Base-by-base conservation (phyloP, 2,888 invertebrate genomes). In the Dolichopus griseipennis region DNA sequence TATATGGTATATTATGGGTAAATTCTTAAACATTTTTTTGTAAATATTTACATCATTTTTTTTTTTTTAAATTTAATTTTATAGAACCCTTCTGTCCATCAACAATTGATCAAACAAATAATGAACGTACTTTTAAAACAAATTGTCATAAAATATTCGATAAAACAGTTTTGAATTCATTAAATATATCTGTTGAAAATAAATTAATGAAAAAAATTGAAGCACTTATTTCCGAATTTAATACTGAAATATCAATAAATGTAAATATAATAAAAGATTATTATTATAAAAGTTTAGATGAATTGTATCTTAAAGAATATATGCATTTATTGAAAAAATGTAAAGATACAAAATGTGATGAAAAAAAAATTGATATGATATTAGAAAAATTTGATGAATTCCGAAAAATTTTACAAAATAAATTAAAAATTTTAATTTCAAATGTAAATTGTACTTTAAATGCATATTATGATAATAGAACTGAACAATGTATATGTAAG, bases 401-500 rank as follows among this genome's bases (percentile, higher is more conserved):
- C 9, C 9, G 52, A 18, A 52, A 15, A n/a, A 6, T 18, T 18
- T n/a, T 52, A 52, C 15, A 52, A 52, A 15, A 52, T 18, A 12
- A 52, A 18, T 3, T 52, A 52, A n/a, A 52, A n/a, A 15, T 2
- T 12, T 2, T 52, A 52, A n/a, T 15, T 52, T 2, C 18, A 43
- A 6, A 10, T 18, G 2, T 18, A 52, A 15, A 12, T 18, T 52
- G 52, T 18, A 2, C 52, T 52, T 2, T 3, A 52, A 52, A 52
- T 52, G 18, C 2, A 12, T 18, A 52, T 18, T 52, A 12, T 52
- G 52, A 52, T 52, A 2, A 4, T 15, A 6, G 4, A 4, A 1
- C 18, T 3, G 15, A 52, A 6, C 2, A 52, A 52, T 85, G 85
- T 73, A 81, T 80, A 85, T 92, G 92, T 75, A 84, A 87, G 78